Percentiles rank a stretch among this genome's conserved stretches.
Conservation (phyloP, 2,113 vertebrate genomes). For the Melozone crissalis region DNA sequence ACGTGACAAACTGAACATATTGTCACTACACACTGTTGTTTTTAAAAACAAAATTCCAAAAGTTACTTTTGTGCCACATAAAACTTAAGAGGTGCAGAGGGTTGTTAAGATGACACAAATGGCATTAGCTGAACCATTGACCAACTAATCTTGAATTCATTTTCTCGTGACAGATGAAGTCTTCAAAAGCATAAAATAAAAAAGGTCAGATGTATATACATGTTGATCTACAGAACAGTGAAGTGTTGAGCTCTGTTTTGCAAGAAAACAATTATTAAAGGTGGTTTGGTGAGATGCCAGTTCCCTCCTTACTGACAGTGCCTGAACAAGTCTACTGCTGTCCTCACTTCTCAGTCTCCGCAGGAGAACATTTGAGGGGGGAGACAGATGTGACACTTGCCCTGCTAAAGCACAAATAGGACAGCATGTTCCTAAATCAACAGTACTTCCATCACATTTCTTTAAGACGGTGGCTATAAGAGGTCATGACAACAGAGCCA, state of each 20-base stretch:
- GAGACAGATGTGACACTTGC: not conserved
- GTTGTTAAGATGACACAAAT: not conserved
- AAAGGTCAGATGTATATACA: not conserved
- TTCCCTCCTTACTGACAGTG: not conserved
- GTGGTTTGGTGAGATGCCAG: not conserved
- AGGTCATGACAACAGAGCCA: not conserved
- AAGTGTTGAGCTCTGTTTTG: not conserved
- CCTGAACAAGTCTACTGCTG: not conserved
- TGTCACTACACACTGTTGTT: not conserved
- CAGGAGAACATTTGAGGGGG: not conserved
- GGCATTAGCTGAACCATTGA: not conserved
- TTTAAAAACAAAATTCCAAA: not conserved
- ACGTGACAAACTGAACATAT: slow-evolving; percentile 36
- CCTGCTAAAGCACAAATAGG: not conserved
- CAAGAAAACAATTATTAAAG: not conserved
- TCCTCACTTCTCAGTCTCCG: not conserved
- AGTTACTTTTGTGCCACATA: not conserved
- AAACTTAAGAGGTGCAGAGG: not conserved
- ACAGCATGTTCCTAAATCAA: not conserved
- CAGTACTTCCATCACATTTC: not conserved
- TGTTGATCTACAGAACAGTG: not conserved
- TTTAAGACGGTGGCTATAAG: not conserved
- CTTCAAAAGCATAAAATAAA: not conserved
- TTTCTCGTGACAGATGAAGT: not conserved
- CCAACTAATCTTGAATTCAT: not conserved